Evolutionary conservation across 2,888 invertebrate species (phyloP).

Genomic region (Ctenicera cuprea): DNA sequence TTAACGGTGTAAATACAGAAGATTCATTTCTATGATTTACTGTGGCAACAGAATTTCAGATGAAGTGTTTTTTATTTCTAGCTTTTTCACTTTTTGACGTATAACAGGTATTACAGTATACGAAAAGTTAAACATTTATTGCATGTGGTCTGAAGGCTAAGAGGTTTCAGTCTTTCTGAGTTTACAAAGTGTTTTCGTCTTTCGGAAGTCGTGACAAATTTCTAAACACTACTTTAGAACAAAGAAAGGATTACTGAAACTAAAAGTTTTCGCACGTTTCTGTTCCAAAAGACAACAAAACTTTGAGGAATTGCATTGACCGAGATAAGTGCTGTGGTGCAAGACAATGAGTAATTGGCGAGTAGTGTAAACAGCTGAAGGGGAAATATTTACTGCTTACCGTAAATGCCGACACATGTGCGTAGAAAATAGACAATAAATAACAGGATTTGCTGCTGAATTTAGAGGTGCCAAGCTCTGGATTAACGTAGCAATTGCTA

Average conservation of each 20-base stretch:
- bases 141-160: no score
- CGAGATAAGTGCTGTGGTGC: slow-evolving; percentile 31
- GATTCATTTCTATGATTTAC: no score
- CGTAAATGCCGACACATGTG: slow-evolving; percentile 91
- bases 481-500: slow-evolving; percentile 93
- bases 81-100: no score
- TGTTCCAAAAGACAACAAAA: slow-evolving; percentile 7
- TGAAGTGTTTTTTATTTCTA: no score
- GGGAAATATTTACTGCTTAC: slow-evolving; percentile 72
- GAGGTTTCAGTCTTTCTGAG: no score
- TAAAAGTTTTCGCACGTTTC: neutral
- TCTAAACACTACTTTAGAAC: neutral
- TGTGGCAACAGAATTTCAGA: no score
- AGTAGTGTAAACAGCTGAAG: slow-evolving; percentile 38
- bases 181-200: no score
- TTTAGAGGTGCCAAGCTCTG: slow-evolving; percentile 95
- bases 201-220: slow-evolving; percentile 2
- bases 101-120: neutral
- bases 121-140: neutral
- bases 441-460: slow-evolving; percentile 96
- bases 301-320: slow-evolving; percentile 22
- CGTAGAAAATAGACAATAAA: slow-evolving; percentile 96
- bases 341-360: slow-evolving; percentile 47
- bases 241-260: slow-evolving; percentile 12
- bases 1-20: no score